These are phyloP conservation scores for Tethya wilhelma DNA, from an alignment of 37 sponge, comb jelly and placozoan species.

Conservation along the genomic window DNA sequence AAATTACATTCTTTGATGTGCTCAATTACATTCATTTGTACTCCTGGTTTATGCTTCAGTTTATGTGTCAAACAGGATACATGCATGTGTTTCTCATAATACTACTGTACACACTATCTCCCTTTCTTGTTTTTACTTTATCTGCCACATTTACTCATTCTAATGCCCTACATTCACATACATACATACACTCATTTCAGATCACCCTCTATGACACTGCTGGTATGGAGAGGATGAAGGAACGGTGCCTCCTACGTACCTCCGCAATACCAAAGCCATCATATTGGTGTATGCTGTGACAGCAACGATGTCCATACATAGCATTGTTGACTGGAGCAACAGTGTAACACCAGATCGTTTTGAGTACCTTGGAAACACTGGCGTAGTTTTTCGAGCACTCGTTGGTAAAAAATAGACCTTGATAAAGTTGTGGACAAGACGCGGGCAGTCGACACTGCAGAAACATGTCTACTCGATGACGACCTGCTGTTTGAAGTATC, in stretches of 20 bases:
- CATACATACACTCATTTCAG: constrained; percentile 12
- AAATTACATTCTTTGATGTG: no score
- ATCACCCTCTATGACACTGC: constrained; percentile 80
- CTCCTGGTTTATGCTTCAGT: no score
- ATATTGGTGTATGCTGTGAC: constrained; percentile 62
- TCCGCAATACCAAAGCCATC: constrained; percentile 61
- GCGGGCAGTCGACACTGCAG: constrained; percentile 27
- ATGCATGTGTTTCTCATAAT: no score
- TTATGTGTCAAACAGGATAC: no score
- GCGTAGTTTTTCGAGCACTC: constrained; percentile 11
- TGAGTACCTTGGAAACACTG: constrained; percentile 1
- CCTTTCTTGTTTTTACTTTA: neutral
- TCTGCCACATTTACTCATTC: neutral
- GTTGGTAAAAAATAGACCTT: constrained; percentile 65
- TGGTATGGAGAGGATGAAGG: constrained; percentile 68
- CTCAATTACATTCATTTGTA: no score
- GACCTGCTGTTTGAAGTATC: constrained; percentile 59
- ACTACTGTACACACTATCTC: neutral
- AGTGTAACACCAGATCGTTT: constrained; percentile 29
- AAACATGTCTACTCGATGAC: constrained; percentile 24
- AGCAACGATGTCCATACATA: constrained; percentile 29
- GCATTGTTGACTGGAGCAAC: constrained; percentile 48
- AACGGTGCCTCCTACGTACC: constrained; percentile 78
- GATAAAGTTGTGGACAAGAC: constrained; percentile 12
- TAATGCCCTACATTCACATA: neutral